phyloP scores from a whole-genome alignment of 1,140 invertebrate genomes.

The Bombus superbus region DNA sequence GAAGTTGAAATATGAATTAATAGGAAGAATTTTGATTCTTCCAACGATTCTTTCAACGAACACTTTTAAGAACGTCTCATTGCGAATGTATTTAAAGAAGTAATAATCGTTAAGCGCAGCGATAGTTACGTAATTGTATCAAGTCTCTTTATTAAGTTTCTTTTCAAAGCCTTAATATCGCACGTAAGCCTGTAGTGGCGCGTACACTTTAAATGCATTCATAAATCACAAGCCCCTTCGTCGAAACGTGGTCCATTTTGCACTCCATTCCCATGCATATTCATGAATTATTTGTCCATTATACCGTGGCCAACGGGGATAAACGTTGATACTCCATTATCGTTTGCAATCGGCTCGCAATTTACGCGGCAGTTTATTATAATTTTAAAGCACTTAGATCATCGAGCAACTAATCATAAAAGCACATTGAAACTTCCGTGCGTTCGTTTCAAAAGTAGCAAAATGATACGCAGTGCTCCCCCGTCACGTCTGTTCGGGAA shows the following conservation, averaged over 20 bases:
- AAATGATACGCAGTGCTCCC: not conserved
- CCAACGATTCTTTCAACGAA: not conserved
- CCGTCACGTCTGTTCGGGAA: not conserved
- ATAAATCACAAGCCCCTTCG: conserved; percentile 21
- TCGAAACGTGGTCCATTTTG: conserved; percentile 21
- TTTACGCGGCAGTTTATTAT: conserved; percentile 2
- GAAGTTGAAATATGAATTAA: not conserved
- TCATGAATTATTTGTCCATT: conserved; percentile 29
- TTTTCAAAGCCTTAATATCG: not conserved
- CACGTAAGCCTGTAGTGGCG: not conserved
- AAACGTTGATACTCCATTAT: conserved; percentile 30
- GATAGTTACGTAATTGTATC: not conserved
- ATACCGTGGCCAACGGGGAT: conserved; percentile 2
- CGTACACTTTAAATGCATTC: conserved; percentile 17
- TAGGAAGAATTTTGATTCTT: not conserved
- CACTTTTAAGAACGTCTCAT: not conserved
- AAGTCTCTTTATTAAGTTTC: not conserved
- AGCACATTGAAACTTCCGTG: not conserved
- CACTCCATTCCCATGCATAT: conserved; percentile 18
- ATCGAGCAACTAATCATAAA: no score
- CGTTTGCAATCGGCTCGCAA: not conserved
- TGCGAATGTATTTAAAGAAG: not conserved
- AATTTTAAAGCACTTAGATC: conserved; percentile 5
- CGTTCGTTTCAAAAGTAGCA: not conserved
- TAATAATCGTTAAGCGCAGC: not conserved